phyloP scores from a whole-genome alignment of 2,113 vertebrate genomes.

The Tamias sibiricus region DNA sequence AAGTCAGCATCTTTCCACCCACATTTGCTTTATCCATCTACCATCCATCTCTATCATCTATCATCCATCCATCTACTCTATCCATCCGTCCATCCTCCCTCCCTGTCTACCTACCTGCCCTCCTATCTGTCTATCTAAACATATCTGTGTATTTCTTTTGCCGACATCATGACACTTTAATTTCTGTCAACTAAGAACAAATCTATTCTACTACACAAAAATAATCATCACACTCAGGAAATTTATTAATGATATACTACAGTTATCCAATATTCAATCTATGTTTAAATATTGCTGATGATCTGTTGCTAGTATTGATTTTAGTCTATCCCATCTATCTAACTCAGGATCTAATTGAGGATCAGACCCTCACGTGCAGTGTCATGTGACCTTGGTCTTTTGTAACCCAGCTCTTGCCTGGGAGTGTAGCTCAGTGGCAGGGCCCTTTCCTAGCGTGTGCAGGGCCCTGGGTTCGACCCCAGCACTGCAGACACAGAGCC shows the following conservation, averaged over 20 bases:
- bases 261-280: neutral
- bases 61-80: too few species aligned
- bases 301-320: rapidly evolving
- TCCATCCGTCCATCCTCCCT: neutral
- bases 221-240: neutral
- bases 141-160: neutral
- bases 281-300: neutral
- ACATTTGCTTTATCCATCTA: neutral
- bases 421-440: too few species aligned
- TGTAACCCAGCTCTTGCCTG: neutral
- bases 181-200: neutral
- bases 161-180: neutral
- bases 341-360: neutral
- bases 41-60: too few species aligned
- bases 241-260: too few species aligned
- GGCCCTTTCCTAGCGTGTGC: too few species aligned
- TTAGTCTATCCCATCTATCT: neutral
- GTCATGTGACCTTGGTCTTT: neutral
- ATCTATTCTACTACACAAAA: neutral
- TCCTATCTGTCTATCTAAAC: neutral
- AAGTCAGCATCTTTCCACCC: neutral
- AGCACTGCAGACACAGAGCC: too few species aligned
- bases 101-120: neutral
- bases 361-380: too few species aligned
- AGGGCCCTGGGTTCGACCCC: rapidly evolving